These are phyloP conservation scores for Phaethornis superciliosus DNA, from an alignment of 2,113 vertebrate species.

Conservation along the genomic window DNA sequence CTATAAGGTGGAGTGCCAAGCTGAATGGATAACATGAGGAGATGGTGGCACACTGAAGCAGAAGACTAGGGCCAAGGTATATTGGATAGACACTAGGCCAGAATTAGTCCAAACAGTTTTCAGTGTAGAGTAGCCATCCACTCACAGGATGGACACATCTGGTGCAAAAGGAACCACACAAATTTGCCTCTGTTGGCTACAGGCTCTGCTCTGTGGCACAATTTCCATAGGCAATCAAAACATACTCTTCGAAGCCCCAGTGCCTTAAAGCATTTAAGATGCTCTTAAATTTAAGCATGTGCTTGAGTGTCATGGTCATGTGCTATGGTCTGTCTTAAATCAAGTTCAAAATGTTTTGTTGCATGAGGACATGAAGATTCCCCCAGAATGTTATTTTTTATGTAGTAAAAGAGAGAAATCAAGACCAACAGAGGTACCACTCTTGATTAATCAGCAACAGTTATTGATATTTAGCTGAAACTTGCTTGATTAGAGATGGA, in stretches of 20 bases:
- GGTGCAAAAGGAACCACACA: not conserved
- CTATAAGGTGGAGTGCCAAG: not conserved
- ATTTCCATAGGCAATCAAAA: not conserved
- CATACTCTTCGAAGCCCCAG: not conserved
- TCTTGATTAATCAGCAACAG: not conserved
- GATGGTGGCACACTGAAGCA: not conserved
- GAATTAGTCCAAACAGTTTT: not conserved
- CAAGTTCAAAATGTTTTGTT: not conserved
- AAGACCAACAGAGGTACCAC: not conserved
- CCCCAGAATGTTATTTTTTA: not conserved
- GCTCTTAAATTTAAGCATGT: not conserved
- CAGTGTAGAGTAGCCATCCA: not conserved
- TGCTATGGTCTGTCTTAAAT: not conserved
- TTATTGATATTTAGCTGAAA: not conserved
- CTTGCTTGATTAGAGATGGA: not conserved
- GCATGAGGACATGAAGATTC: not conserved
- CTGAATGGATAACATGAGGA: not conserved
- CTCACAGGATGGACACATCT: not conserved
- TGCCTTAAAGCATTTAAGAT: not conserved
- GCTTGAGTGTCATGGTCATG: not conserved
- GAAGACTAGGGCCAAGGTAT: not conserved
- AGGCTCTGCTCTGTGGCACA: not conserved
- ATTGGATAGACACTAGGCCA: not conserved
- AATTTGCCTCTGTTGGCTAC: not conserved
- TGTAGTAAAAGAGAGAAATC: not conserved